phyloP scores from a whole-genome alignment of 2,888 invertebrate species.

The Omphaloscelis lunosa region DNA sequence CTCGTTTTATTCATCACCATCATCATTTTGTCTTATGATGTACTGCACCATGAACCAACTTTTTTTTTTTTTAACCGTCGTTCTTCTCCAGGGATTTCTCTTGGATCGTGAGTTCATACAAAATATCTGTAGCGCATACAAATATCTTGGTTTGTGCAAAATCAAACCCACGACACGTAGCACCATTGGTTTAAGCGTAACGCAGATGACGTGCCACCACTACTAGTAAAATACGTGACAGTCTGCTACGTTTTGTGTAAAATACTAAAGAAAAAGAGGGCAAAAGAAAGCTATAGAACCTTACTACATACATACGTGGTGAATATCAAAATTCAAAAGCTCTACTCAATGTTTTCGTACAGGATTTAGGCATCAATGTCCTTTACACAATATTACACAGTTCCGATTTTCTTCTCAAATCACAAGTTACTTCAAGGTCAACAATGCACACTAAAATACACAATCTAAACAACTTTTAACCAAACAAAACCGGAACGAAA shows the following conservation, averaged over 20 bases:
- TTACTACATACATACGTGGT: no score
- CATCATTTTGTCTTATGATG: no score
- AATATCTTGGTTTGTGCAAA: not conserved
- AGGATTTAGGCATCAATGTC: not conserved
- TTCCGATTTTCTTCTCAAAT: not conserved
- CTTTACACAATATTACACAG: not conserved
- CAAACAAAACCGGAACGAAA: constrained; percentile 20
- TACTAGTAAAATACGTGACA: no score
- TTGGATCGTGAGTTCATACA: not conserved
- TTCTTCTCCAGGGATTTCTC: not conserved
- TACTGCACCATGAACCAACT: not conserved
- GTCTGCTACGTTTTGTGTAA: no score
- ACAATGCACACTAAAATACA: constrained; percentile 12
- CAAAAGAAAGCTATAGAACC: no score
- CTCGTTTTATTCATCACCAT: not conserved
- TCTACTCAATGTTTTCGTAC: no score
- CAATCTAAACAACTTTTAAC: not conserved
- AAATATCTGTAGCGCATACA: constrained; percentile 1
- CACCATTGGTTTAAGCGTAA: no score
- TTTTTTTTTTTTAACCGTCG: not conserved
- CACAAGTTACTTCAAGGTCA: not conserved
- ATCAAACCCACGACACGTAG: not conserved
- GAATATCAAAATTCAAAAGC: no score
- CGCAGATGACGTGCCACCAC: no score
- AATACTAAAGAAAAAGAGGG: no score